phyloP scores from a whole-genome alignment of 1,140 invertebrate species.

The Meloidogyne hapla region DNA sequence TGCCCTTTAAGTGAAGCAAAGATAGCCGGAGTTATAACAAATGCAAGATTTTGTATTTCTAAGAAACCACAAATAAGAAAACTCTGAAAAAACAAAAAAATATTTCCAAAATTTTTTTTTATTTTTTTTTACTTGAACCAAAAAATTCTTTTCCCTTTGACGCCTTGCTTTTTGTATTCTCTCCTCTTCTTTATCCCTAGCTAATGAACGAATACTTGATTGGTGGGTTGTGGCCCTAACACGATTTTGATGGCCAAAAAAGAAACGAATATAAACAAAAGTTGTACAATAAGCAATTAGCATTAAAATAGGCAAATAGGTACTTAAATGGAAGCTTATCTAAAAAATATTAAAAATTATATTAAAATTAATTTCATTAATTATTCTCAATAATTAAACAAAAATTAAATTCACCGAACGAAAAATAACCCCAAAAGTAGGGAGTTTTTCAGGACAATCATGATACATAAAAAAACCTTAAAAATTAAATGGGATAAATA shows the following conservation, averaged over 20 bases:
- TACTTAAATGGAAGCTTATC: background rate
- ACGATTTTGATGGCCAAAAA: slow-evolving; percentile 6
- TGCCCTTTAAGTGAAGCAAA: slow-evolving; percentile 10
- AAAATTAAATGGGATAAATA: too few relatives aligned
- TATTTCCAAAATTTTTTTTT: background rate
- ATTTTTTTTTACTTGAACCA: slow-evolving; percentile 10
- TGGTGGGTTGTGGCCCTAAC: background rate
- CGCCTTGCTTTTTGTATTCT: slow-evolving; percentile 15
- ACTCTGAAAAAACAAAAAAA: background rate
- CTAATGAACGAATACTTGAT: background rate
- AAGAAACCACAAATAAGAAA: slow-evolving; percentile 17
- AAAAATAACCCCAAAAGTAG: background rate
- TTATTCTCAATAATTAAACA: background rate
- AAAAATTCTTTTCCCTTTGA: slow-evolving; percentile 10
- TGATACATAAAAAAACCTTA: slow-evolving; percentile 27
- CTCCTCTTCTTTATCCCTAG: slow-evolving; percentile 3
- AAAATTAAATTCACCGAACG: background rate
- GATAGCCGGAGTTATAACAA: background rate
- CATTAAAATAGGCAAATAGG: slow-evolving; percentile 25
- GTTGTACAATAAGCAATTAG: slow-evolving; percentile 11
- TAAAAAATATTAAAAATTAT: slow-evolving; percentile 15
- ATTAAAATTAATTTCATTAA: background rate
- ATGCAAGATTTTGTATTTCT: slow-evolving; percentile 18
- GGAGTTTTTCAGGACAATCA: slow-evolving; percentile 4
- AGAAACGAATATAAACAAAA: slow-evolving; percentile 18